phyloP scores from a whole-genome alignment of 35 echinoderm and acorn worm genomes.

The Strongylocentrotus purpuratus region DNA sequence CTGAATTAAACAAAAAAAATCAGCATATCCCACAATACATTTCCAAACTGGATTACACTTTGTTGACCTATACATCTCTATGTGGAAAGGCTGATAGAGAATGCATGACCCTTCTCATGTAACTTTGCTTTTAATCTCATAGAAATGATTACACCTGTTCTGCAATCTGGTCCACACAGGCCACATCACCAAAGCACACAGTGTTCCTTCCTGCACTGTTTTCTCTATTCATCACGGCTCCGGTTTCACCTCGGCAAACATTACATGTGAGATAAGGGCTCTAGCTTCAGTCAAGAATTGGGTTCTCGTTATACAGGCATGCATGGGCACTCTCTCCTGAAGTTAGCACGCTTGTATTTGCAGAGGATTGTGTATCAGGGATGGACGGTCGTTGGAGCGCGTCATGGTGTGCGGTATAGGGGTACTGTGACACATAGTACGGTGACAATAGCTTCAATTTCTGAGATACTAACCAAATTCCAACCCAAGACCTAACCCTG shows the following conservation, averaged over 20 bases:
- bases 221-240: neutral
- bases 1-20: too few relatives aligned
- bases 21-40: too few relatives aligned
- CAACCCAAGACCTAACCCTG: too few relatives aligned
- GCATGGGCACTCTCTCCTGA: neutral
- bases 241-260: neutral
- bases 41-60: neutral
- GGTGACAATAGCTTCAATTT: too few relatives aligned
- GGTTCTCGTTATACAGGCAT: neutral
- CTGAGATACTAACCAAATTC: too few relatives aligned
- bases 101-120: neutral
- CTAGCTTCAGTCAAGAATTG: neutral
- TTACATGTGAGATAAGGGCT: neutral
- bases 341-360: neutral
- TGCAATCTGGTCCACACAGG: neutral
- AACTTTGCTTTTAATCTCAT: slow-evolving; percentile 5
- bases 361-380: neutral
- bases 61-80: neutral
- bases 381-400: neutral
- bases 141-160: neutral
- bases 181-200: neutral
- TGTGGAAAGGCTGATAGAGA: neutral
- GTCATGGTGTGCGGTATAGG: neutral
- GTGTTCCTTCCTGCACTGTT: neutral
- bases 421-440: too few relatives aligned